A percentile compares a stretch with the other conserved stretches of the same genome.
Evolutionary conservation across 2,113 vertebrate species (phyloP).

Genomic region (Galbula dea): DNA sequence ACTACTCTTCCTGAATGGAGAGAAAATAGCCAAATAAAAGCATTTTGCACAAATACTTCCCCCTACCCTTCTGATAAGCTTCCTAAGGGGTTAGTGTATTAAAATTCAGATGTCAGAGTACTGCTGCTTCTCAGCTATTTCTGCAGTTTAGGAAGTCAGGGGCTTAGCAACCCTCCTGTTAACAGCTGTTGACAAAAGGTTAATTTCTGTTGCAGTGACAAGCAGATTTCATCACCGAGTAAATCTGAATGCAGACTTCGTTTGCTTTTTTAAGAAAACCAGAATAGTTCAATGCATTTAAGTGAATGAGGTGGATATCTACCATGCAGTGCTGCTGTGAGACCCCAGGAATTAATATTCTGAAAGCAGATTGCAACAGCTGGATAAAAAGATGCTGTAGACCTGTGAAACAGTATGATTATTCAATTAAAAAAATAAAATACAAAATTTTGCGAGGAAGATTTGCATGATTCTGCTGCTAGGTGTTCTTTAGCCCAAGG

Average conservation of each 20-base stretch:
- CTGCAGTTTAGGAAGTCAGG: background rate
- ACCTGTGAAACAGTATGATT: background rate
- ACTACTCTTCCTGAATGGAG: slow-evolving; percentile 30
- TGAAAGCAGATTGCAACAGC: background rate
- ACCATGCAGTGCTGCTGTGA: background rate
- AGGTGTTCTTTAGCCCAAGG: background rate
- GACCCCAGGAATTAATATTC: background rate
- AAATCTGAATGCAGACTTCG: background rate
- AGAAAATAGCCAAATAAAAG: slow-evolving; percentile 42
- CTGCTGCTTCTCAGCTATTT: slow-evolving; percentile 2
- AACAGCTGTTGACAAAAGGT: slow-evolving; percentile 33
- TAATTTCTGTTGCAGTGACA: slow-evolving; percentile 16
- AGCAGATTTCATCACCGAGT: background rate
- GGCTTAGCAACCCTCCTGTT: background rate
- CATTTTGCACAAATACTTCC: slow-evolving; percentile 49
- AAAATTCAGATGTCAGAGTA: slow-evolving; percentile 53
- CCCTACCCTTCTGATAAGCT: slow-evolving; percentile 5
- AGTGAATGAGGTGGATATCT: background rate
- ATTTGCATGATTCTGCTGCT: background rate
- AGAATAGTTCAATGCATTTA: background rate
- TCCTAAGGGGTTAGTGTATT: slow-evolving; percentile 24
- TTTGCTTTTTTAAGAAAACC: background rate
- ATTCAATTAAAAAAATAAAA: background rate
- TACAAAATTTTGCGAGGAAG: background rate
- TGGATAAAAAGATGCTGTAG: background rate